Percentiles rank a stretch among this genome's conserved stretches.
These are phyloP conservation scores for Drosophila mettleri DNA, from an alignment of 2,888 invertebrate species.

Conservation along the genomic window DNA sequence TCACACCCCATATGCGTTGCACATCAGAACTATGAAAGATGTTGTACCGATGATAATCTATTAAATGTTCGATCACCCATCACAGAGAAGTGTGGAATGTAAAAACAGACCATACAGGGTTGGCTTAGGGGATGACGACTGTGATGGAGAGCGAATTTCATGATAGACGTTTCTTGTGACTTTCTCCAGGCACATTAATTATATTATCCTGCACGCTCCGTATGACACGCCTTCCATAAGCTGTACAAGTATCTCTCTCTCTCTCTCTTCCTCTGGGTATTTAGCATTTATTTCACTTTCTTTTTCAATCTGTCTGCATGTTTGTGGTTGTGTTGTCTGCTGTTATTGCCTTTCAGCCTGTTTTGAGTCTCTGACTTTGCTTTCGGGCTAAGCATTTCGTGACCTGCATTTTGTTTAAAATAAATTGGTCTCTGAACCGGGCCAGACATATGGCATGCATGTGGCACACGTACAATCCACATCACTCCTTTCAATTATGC, in stretches of 20 bases:
- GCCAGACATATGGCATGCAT: constrained; percentile 75
- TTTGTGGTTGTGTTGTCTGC: constrained; percentile 36
- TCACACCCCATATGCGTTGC: not conserved
- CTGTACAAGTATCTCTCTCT: not conserved
- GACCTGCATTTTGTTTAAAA: constrained; percentile 79
- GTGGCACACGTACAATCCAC: constrained; percentile 79
- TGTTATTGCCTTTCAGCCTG: constrained; percentile 24
- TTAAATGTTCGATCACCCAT: constrained; percentile 29
- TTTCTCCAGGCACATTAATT: not conserved
- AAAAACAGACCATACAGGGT: constrained; percentile 36
- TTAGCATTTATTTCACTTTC: constrained; percentile 54
- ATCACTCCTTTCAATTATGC: constrained; percentile 79
- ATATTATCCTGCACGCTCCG: constrained; percentile 44
- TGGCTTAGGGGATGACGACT: constrained; percentile 41
- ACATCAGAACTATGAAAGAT: not conserved
- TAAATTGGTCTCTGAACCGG: constrained; percentile 68
- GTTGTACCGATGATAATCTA: constrained; percentile 37
- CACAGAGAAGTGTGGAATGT: not conserved
- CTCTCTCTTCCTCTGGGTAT: not conserved
- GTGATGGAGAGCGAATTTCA: constrained; percentile 1
- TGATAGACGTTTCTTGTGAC: constrained; percentile 4
- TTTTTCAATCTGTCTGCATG: constrained; percentile 49
- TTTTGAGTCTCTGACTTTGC: constrained; percentile 27
- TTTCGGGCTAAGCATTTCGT: constrained; percentile 77
- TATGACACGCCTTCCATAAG: constrained; percentile 18